A percentile compares a stretch with the other conserved stretches of the same genome.
phyloP scores from a whole-genome alignment of 2,888 invertebrate genomes.

The Orthosia cruda region DNA sequence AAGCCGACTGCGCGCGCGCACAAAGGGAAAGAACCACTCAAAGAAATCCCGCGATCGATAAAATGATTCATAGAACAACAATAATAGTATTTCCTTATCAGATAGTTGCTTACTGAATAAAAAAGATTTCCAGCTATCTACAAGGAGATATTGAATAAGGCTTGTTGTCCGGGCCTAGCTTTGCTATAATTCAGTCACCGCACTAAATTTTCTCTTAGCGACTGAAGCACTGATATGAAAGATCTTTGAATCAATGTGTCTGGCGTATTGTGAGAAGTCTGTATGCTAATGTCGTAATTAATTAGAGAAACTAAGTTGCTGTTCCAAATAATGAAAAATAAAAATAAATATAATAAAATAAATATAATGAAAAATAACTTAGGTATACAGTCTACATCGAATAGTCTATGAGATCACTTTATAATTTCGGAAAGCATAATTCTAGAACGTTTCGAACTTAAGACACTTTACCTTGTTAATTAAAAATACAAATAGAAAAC shows the following conservation, averaged over 20 bases:
- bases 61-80: slow-evolving; percentile 62
- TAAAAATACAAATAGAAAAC: neutral
- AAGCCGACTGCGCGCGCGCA: slow-evolving; percentile 21
- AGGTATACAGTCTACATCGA: no score
- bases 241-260: no score
- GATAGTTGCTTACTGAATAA: slow-evolving; percentile 45
- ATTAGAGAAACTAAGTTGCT: no score
- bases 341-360: no score
- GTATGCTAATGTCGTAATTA: no score
- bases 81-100: slow-evolving; percentile 63
- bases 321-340: no score
- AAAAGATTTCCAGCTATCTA: slow-evolving; percentile 65
- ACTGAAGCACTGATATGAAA: no score
- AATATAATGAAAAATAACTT: no score
- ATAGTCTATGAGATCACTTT: neutral
- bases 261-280: no score
- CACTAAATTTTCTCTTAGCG: no score
- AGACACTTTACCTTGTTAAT: neutral
- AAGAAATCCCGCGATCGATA: slow-evolving; percentile 45
- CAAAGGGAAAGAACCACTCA: slow-evolving; percentile 33
- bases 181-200: slow-evolving; percentile 22
- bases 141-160: slow-evolving; percentile 44
- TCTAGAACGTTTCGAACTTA: neutral
- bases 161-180: neutral
- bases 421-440: neutral